These are phyloP conservation scores for Isotomurus palustris DNA, from an alignment of 2,888 invertebrate species.

Conservation along the genomic window DNA sequence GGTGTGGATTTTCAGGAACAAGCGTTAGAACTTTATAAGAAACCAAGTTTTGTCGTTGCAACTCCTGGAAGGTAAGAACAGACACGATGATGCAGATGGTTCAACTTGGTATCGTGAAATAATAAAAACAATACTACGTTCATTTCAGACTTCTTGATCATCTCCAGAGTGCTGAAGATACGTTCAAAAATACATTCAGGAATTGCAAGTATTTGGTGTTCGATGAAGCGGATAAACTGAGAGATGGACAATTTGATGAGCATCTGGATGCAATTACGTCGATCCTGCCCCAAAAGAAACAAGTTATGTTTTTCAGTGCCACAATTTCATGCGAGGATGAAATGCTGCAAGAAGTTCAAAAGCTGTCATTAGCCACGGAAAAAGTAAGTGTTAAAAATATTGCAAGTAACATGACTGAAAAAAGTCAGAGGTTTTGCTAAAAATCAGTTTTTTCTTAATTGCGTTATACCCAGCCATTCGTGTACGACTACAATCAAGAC, in stretches of 20 bases:
- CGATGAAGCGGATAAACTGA: slow-evolving; percentile 91
- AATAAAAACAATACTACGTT: not conserved
- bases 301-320: slow-evolving; percentile 89
- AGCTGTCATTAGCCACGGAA: slow-evolving; percentile 59
- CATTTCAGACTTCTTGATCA: slow-evolving; percentile 75
- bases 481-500: slow-evolving; percentile 54
- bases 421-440: too few species aligned
- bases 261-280: slow-evolving; percentile 69
- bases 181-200: slow-evolving; percentile 66
- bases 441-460: slow-evolving; percentile 4
- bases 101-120: not conserved
- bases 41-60: slow-evolving; percentile 91
- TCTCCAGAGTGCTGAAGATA: slow-evolving; percentile 66
- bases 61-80: slow-evolving; percentile 70
- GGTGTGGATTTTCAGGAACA: slow-evolving; percentile 90
- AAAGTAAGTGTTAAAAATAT: slow-evolving; percentile 53
- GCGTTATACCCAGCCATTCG: slow-evolving; percentile 49
- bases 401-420: too few species aligned
- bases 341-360: slow-evolving; percentile 65
- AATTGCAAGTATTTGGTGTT: slow-evolving; percentile 81
- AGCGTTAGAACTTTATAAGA: slow-evolving; percentile 71
- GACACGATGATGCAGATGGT: not conserved
- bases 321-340: slow-evolving; percentile 79
- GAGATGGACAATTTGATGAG: slow-evolving; percentile 75
- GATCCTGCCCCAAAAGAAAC: slow-evolving; percentile 70